phyloP scores from a whole-genome alignment of 1,140 invertebrate genomes.

The Lutraria rhynchaena region DNA sequence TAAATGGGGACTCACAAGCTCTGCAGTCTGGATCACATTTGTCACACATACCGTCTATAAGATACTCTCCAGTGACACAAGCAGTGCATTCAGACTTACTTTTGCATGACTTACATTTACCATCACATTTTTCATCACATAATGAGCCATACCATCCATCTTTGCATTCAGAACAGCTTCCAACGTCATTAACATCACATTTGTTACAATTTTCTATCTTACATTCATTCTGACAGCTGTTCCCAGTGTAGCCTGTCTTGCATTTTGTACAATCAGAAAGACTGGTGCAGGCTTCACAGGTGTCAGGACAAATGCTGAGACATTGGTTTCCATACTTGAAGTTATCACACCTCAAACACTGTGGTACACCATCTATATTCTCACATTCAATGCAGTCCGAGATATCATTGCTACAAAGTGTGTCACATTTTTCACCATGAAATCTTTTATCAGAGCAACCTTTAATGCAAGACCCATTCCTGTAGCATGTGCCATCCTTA shows the following conservation, averaged over 20 bases:
- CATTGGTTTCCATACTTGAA: conserved; percentile 1
- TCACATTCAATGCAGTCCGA: not conserved
- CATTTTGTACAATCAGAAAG: conserved; percentile 10
- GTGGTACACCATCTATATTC: no score
- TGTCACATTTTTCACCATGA: conserved; percentile 11
- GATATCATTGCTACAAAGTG: not conserved
- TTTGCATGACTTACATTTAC: conserved; percentile 6
- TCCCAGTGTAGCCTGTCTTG: not conserved
- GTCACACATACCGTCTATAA: not conserved
- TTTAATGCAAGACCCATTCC: conserved; percentile 16
- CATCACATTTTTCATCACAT: not conserved
- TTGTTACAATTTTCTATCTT: conserved; percentile 5
- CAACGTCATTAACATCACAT: not conserved
- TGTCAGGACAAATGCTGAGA: not conserved
- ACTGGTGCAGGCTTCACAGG: not conserved
- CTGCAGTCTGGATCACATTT: not conserved
- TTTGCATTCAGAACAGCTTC: conserved; percentile 15
- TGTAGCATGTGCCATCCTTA: conserved; percentile 2
- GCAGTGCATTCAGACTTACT: not conserved
- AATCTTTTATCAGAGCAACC: not conserved
- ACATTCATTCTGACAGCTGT: not conserved
- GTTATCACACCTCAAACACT: conserved; percentile 5
- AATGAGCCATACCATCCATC: conserved; percentile 7
- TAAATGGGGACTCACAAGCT: not conserved
- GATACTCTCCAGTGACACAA: conserved; percentile 2